These are phyloP conservation scores for Marisa cornuarietis DNA, from an alignment of 1,140 invertebrate genomes.

Conservation along the genomic window DNA sequence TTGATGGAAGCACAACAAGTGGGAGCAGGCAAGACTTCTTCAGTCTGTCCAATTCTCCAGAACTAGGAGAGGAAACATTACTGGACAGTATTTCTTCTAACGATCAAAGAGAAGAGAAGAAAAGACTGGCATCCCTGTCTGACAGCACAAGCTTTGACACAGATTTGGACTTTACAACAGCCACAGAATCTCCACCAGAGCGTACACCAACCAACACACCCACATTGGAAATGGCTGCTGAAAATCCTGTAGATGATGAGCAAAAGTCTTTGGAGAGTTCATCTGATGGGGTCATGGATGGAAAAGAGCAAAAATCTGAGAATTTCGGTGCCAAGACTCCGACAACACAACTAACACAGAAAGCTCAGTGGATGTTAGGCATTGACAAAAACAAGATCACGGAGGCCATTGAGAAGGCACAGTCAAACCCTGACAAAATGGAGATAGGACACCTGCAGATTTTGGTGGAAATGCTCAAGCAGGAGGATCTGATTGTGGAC, in stretches of 20 bases:
- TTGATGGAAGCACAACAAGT: neutral
- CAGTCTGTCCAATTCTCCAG: conserved; percentile 10
- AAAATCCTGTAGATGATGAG: no score
- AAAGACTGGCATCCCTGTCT: no score
- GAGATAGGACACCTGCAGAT: conserved; percentile 64
- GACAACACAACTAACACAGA: no score
- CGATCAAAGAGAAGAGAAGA: no score
- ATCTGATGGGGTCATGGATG: no score
- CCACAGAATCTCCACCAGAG: conserved; percentile 8
- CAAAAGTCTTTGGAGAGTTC: no score
- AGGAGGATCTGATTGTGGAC: conserved; percentile 65
- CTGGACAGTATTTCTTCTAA: no score
- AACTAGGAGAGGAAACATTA: no score
- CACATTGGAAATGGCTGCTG: no score
- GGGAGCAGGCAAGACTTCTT: conserved; percentile 13
- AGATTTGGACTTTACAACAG: neutral
- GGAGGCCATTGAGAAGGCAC: conserved; percentile 33
- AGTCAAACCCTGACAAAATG: conserved; percentile 35
- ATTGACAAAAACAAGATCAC: conserved; percentile 27
- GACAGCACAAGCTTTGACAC: no score
- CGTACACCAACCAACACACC: conserved; percentile 22
- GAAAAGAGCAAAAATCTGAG: no score
- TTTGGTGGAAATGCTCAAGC: conserved; percentile 68
- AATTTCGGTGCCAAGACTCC: no score
- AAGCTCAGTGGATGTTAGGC: neutral